A percentile compares a stretch with the other conserved stretches of the same genome.
phyloP scores from a whole-genome alignment of 2,888 invertebrate genomes.

The Julus scandinavius region DNA sequence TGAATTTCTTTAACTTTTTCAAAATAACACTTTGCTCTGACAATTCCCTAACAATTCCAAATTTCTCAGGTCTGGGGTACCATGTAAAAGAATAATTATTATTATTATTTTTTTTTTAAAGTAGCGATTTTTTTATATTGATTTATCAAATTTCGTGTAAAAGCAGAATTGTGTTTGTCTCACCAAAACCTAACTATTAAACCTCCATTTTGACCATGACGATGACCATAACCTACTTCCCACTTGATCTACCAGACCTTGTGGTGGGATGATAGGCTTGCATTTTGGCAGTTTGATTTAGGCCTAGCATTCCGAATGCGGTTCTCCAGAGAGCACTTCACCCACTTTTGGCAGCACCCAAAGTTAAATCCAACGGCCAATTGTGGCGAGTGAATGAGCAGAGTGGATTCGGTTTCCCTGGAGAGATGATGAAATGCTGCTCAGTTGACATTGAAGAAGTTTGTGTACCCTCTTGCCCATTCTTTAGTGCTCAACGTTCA shows the following conservation, averaged over 20 bases:
- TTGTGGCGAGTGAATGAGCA: neutral
- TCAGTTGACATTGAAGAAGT: constrained; percentile 28
- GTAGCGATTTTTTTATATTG: no score
- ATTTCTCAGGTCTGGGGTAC: no score
- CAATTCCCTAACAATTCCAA: no score
- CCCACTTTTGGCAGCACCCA: neutral
- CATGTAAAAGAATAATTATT: no score
- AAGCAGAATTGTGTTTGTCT: no score
- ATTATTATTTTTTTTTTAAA: no score
- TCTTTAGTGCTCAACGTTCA: neutral
- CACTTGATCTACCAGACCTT: neutral
- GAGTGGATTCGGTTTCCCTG: constrained; percentile 25
- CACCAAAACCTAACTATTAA: neutral
- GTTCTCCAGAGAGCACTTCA: constrained; percentile 25
- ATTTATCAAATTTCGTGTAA: no score
- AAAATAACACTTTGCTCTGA: no score
- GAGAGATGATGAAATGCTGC: constrained; percentile 26
- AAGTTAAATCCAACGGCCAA: neutral
- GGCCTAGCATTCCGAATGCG: neutral
- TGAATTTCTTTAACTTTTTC: no score
- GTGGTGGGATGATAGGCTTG: neutral
- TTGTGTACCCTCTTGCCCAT: neutral
- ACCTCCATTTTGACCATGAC: neutral
- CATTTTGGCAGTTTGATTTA: neutral
- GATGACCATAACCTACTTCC: neutral